phyloP scores from a whole-genome alignment of 2,113 vertebrate genomes.

The Lontra canadensis region DNA sequence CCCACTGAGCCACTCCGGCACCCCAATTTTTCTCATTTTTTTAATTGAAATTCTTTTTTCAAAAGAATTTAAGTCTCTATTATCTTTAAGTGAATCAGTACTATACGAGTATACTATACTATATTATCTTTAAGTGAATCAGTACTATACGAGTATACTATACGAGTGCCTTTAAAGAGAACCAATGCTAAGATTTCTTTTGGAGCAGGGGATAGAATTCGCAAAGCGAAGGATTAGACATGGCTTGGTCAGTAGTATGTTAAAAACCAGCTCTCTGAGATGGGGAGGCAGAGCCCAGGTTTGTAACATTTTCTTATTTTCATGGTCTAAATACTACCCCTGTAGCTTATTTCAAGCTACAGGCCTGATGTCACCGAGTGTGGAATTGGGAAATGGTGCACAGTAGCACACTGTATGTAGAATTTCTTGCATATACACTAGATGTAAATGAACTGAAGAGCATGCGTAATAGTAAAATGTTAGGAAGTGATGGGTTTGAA shows the following conservation, averaged over 20 bases:
- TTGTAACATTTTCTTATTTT: background rate
- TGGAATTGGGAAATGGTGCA: background rate
- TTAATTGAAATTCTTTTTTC: background rate
- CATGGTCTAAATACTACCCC: background rate
- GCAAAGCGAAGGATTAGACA: background rate
- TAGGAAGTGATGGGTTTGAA: background rate
- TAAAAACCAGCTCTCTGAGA: background rate
- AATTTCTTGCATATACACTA: background rate
- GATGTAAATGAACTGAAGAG: background rate
- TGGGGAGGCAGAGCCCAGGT: background rate
- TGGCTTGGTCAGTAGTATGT: background rate
- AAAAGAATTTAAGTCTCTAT: background rate
- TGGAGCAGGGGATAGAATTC: background rate
- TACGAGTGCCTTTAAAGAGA: background rate
- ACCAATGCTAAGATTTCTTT: background rate
- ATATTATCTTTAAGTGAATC: background rate
- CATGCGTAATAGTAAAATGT: background rate
- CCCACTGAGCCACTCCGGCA: too few species aligned
- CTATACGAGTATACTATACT: background rate
- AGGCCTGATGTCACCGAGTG: background rate
- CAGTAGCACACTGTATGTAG: background rate
- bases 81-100: background rate
- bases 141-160: too few species aligned
- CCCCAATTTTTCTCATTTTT: background rate
- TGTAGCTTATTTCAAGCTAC: background rate